Evolutionary conservation across 2,113 vertebrate genomes (phyloP).

Genomic region (Spea multiplicata): DNA sequence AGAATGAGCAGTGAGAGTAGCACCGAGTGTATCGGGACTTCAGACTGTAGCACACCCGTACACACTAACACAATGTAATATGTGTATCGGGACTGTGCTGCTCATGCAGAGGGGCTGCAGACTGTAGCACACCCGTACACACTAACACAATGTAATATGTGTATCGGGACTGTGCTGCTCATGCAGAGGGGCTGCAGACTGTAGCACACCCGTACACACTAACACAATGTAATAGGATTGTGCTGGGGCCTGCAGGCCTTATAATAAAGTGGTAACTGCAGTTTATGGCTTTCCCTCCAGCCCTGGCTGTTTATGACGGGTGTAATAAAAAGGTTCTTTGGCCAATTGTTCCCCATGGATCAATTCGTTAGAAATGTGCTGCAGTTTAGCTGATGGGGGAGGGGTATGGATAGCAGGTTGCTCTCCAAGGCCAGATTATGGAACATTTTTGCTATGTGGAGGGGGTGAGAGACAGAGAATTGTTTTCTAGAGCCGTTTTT

Average conservation of each 20-base stretch:
- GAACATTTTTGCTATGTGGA: constrained; percentile 5
- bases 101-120: background rate
- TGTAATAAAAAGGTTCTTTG: constrained; percentile 68
- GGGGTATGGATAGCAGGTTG: constrained; percentile 33
- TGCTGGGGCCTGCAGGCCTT: constrained; percentile 44
- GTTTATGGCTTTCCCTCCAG: constrained; percentile 57
- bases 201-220: constrained; percentile 14
- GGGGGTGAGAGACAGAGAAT: background rate
- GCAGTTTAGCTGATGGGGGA: constrained; percentile 45
- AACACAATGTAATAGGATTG: constrained; percentile 40
- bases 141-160: no score
- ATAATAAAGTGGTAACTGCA: constrained; percentile 46
- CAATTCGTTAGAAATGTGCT: constrained; percentile 61
- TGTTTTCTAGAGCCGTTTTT: background rate
- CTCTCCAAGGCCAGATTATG: constrained; percentile 11
- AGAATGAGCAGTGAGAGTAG: no score
- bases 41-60: no score
- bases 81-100: background rate
- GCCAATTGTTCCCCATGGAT: constrained; percentile 66
- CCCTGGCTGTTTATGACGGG: constrained; percentile 65
- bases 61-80: no score
- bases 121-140: no score
- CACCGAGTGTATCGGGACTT: no score
- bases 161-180: rapidly evolving
- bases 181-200: background rate